These are phyloP conservation scores for Hyposmocoma kahamanoa DNA, from an alignment of 1,140 invertebrate genomes.

Conservation along the genomic window DNA sequence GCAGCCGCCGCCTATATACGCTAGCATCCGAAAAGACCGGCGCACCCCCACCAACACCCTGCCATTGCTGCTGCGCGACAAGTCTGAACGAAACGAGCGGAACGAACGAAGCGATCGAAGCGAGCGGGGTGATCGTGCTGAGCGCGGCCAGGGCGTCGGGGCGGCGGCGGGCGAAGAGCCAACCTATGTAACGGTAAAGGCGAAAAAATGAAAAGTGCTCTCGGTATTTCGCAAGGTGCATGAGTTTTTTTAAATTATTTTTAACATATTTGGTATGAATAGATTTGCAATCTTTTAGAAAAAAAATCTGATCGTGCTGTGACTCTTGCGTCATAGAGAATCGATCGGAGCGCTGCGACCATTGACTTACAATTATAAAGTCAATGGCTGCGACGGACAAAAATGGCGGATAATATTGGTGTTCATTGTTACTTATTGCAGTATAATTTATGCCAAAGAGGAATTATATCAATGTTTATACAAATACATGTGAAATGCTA, in stretches of 20 bases:
- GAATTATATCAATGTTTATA: no score
- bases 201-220: conserved; percentile 48
- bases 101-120: neutral
- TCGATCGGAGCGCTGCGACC: no score
- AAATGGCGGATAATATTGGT: no score
- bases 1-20: conserved; percentile 43
- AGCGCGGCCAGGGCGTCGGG: conserved; percentile 22
- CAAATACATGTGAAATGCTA: no score
- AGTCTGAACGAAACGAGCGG: neutral
- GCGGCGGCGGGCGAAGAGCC: conserved; percentile 26
- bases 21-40: conserved; percentile 30
- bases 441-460: no score
- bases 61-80: neutral
- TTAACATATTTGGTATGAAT: neutral
- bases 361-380: no score
- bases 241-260: conserved; percentile 38
- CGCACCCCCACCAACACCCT: neutral
- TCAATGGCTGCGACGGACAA: no score
- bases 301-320: no score
- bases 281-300: no score
- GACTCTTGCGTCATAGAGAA: no score
- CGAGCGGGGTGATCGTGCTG: neutral
- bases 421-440: no score
- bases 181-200: conserved; percentile 40
- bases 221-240: conserved; percentile 61